phyloP scores from a whole-genome alignment of 2,797 vertebrate species.

The Pangasius djambal region DNA sequence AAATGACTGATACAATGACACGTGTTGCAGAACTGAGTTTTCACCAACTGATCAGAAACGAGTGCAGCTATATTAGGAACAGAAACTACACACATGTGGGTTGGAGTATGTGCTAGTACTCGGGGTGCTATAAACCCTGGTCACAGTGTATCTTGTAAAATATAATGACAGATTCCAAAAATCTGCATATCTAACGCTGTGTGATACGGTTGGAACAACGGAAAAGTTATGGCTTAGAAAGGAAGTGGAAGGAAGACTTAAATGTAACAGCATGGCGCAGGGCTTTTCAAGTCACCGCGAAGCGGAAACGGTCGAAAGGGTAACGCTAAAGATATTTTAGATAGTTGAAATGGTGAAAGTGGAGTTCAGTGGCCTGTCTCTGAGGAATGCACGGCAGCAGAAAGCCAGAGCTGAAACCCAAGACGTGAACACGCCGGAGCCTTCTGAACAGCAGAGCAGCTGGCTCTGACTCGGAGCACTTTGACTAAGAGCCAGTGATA shows the following conservation, averaged over 20 bases:
- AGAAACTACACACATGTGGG: background rate
- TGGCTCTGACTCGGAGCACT: background rate
- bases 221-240: too few relatives aligned
- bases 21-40: background rate
- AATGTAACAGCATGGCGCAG: fast-evolving
- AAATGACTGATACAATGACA: background rate
- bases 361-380: constrained; percentile 31
- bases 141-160: background rate
- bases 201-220: background rate
- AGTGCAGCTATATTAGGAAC: constrained; percentile 29
- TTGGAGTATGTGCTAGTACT: background rate
- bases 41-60: constrained; percentile 14
- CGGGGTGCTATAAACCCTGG: background rate
- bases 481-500: constrained; percentile 8
- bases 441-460: background rate
- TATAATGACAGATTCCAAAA: background rate
- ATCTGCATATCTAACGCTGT: background rate
- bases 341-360: constrained; percentile 56
- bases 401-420: constrained; percentile 47
- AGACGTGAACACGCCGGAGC: background rate
- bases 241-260: background rate
- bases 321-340: constrained; percentile 45
- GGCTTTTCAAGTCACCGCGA: background rate
- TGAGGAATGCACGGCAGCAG: constrained; percentile 24
- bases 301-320: constrained; percentile 29